Percentiles rank a stretch among this genome's conserved stretches.
phyloP scores from a whole-genome alignment of 2,888 invertebrate genomes.

The Ophioninae sp. region DNA sequence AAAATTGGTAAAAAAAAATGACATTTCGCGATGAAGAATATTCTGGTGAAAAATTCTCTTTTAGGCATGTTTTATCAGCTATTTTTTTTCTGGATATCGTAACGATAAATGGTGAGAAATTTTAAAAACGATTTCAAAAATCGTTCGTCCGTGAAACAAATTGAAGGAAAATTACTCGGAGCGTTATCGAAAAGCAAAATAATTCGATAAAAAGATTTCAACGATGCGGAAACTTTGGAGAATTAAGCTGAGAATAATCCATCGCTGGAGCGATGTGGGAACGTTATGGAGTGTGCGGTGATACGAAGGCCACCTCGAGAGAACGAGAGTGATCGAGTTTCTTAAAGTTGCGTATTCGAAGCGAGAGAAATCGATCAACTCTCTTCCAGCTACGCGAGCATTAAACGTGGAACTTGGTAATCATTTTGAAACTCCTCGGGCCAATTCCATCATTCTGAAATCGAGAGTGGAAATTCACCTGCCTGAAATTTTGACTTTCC shows the following conservation, averaged over 20 bases:
- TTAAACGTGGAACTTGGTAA: slow-evolving; percentile 15
- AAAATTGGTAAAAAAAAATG: background rate
- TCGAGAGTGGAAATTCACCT: background rate
- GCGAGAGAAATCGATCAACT: slow-evolving; percentile 34
- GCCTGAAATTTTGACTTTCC: background rate
- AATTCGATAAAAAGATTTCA: background rate
- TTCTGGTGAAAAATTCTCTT: background rate
- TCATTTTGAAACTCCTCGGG: background rate
- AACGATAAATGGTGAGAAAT: background rate
- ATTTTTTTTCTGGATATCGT: background rate
- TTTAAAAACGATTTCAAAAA: background rate
- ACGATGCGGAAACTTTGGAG: background rate
- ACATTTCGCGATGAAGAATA: no score
- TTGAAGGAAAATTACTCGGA: background rate
- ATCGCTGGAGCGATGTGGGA: background rate
- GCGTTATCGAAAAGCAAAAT: background rate
- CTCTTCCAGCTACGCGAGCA: background rate
- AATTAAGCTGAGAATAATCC: background rate
- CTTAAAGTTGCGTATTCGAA: slow-evolving; percentile 8
- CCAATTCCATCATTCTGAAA: background rate
- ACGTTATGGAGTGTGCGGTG: background rate
- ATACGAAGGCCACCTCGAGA: slow-evolving; percentile 17
- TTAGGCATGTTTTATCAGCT: no score
- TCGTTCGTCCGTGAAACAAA: background rate
- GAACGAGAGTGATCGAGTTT: slow-evolving; percentile 52